phyloP scores from a whole-genome alignment of 30 jellyfish, hydroid and myxozoan species.

The Nemopilema nomurai region DNA sequence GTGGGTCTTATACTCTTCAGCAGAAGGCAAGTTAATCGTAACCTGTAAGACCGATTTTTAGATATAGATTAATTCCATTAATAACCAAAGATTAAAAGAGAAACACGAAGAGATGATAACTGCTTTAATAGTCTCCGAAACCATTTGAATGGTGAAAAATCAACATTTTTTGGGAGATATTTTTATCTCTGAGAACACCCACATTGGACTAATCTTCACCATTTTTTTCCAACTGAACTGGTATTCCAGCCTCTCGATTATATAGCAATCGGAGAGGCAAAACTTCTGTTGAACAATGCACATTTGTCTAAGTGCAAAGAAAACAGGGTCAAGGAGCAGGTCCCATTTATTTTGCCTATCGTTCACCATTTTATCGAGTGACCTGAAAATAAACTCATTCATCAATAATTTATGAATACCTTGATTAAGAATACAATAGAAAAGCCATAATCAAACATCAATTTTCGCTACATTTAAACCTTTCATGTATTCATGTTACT shows the following conservation, averaged over 20 bases:
- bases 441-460: not conserved
- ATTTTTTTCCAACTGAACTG: conserved; percentile 1
- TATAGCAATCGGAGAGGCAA: conserved; percentile 15
- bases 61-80: not conserved
- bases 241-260: conserved; percentile 21
- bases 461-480: not conserved
- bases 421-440: not conserved
- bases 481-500: not conserved
- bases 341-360: conserved; percentile 19
- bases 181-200: too few species aligned
- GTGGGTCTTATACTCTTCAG: not conserved
- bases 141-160: not conserved
- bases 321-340: conserved; percentile 1
- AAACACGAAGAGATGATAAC: too few species aligned
- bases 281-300: conserved; percentile 11
- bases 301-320: conserved; percentile 9
- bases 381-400: not conserved
- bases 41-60: not conserved
- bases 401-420: not conserved
- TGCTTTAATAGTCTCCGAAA: not conserved
- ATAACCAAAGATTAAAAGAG: not conserved
- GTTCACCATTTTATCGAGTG: conserved; percentile 3
- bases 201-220: conserved; percentile 15
- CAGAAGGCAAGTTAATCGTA: not conserved
- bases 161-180: not conserved